These are phyloP conservation scores for Eupithecia dodoneata DNA, from an alignment of 2,888 invertebrate species.

Conservation along the genomic window DNA sequence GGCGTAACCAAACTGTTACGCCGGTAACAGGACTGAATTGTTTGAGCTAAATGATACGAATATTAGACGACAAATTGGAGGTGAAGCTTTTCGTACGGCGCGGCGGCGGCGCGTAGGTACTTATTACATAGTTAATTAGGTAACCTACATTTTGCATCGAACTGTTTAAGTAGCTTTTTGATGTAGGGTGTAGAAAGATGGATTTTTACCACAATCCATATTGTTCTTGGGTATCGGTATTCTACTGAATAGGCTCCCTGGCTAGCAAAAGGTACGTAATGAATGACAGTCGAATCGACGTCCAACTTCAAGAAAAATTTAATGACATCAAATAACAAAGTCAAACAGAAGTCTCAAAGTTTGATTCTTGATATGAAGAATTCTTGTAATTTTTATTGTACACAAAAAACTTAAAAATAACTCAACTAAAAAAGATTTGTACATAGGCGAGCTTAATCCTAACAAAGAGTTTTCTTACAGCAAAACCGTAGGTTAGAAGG, in stretches of 20 bases:
- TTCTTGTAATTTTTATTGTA: too few relatives aligned
- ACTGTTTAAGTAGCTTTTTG: neutral
- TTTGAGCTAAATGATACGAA: conserved; percentile 16
- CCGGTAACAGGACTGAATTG: conserved; percentile 5
- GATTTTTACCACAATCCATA: neutral
- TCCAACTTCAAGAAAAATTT: neutral
- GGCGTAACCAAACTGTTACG: neutral
- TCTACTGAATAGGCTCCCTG: neutral
- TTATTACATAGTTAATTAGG: conserved; percentile 1
- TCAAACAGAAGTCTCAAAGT: too few relatives aligned
- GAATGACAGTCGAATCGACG: neutral
- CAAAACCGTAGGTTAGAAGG: too few relatives aligned
- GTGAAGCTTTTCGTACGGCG: neutral
- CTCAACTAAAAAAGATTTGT: too few relatives aligned
- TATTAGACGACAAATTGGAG: conserved; percentile 8
- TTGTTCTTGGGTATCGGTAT: neutral
- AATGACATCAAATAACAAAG: too few relatives aligned
- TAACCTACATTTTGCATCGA: conserved; percentile 5
- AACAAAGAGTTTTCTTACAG: too few relatives aligned
- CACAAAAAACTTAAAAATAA: too few relatives aligned
- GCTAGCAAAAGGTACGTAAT: neutral
- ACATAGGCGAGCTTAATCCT: too few relatives aligned
- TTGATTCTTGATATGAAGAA: too few relatives aligned
- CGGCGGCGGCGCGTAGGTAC: neutral
- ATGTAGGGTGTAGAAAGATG: neutral